phyloP scores from a whole-genome alignment of 2,113 vertebrate species.

The Centrocercus urophasianus region DNA sequence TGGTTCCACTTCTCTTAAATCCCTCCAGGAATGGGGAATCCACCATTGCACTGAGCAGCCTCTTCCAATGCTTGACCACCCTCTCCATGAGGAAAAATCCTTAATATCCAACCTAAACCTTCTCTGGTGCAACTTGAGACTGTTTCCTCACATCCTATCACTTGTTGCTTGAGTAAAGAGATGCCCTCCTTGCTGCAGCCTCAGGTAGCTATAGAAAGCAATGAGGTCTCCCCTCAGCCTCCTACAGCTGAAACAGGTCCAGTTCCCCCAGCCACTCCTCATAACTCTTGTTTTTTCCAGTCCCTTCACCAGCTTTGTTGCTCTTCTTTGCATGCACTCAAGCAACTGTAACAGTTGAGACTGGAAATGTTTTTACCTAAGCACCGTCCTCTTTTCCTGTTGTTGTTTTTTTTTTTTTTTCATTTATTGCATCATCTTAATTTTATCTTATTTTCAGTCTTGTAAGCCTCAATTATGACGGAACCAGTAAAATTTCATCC shows the following conservation, averaged over 20 bases:
- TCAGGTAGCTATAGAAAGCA: not conserved
- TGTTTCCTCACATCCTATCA: not conserved
- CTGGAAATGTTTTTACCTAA: not conserved
- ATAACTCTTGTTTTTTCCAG: not conserved
- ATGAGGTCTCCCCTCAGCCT: not conserved
- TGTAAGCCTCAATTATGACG: not conserved
- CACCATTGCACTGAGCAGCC: not conserved
- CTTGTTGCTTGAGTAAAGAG: not conserved
- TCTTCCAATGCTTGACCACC: not conserved
- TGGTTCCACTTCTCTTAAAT: not conserved
- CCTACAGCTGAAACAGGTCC: not conserved
- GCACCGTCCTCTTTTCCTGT: not conserved
- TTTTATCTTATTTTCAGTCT: not conserved
- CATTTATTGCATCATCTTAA: not conserved
- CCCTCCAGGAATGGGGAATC: not conserved
- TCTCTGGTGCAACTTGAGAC: not conserved
- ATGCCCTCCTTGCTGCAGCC: not conserved
- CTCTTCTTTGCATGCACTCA: not conserved
- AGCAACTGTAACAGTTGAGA: not conserved
- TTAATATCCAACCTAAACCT: not conserved
- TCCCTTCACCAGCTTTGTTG: not conserved
- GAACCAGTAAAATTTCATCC: not conserved
- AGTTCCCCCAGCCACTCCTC: not conserved
- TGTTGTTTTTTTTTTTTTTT: not conserved
- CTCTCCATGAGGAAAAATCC: not conserved